A percentile compares a stretch with the other conserved stretches of the same genome.
Conservation (phyloP, 2,888 invertebrate genomes). For the Acronicta alni region DNA sequence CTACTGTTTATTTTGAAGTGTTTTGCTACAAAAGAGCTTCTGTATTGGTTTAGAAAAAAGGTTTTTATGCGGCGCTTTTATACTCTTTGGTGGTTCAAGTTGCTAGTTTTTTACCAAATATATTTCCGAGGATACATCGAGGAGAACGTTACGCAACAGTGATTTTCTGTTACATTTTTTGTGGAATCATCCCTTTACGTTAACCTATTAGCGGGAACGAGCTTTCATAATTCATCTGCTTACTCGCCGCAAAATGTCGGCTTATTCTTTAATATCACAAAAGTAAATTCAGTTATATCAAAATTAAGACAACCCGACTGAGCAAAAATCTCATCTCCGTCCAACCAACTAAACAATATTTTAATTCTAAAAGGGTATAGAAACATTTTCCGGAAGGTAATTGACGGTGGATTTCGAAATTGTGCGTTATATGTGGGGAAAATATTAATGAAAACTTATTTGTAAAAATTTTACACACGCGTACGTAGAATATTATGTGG, state of each 20-base stretch:
- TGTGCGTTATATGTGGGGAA: conserved; percentile 19
- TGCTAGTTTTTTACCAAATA: conserved; percentile 6
- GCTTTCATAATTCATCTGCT: conserved; percentile 31
- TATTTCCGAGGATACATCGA: conserved; percentile 10
- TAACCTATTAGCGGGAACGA: conserved; percentile 25
- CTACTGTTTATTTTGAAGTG: conserved; percentile 43
- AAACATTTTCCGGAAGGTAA: conserved; percentile 23
- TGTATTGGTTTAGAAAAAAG: conserved; percentile 14
- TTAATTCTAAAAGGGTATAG: conserved; percentile 29
- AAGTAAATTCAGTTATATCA: conserved; percentile 47
- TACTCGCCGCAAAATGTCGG: conserved; percentile 28
- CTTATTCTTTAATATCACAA: conserved; percentile 42
- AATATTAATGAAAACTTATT: conserved; percentile 5
- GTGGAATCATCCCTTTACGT: conserved; percentile 7
- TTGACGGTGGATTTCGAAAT: conserved; percentile 19
- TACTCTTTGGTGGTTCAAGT: conserved; percentile 17
- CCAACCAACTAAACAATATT: conserved; percentile 35
- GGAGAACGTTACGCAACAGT: conserved; percentile 18
- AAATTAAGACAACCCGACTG: conserved; percentile 42
- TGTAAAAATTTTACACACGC: neutral
- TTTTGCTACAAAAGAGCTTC: conserved; percentile 10
- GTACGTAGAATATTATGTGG: no score
- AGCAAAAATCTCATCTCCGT: conserved; percentile 36
- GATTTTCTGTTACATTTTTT: conserved; percentile 13
- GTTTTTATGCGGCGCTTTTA: neutral